Base-by-base conservation (phyloP, 2,888 invertebrate genomes). In the Napeogenes inachia region DNA sequence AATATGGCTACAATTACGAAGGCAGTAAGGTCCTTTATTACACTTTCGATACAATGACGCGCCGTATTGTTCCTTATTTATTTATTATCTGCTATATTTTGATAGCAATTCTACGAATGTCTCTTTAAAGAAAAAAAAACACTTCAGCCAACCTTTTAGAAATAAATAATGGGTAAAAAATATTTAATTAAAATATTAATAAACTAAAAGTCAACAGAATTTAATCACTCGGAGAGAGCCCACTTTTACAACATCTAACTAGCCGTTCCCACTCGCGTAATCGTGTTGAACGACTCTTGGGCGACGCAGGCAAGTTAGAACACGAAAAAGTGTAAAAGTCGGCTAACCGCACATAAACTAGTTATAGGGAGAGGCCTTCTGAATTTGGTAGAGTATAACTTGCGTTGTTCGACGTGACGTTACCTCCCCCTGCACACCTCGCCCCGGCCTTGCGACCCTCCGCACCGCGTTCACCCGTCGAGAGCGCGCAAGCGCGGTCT, bases 341-440 rank as follows among this genome's bases (percentile, higher is more conserved):
- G 66, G 46, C 56, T 56, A 65, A 62, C 53, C 64, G 63, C 68
- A 65, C 66, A 59, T 59, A 54, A 57, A 59, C 57, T 60, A 71
- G 70, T 66, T 57, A 59, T 57, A 59, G 54, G 60, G 68, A 63
- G 68, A 5, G 30, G 67, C 61, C 81, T 82, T 75, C 74, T 81
- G 67, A 78, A 87, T 78, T 85, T 81, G 70, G 84, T 71, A 75
- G 86, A 66, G 72, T 89, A 78, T 75, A 68, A 75, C 74, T 79
- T 85, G 84, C 85, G 88, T 87, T 87, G 87, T 89, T 88, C 88
- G 87, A 85, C 84, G 82, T 89, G 87, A 89, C 86, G 85, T 87
- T 79, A 79, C 82, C 81, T 73, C 81, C 72, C 84, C 82, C 84
- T 81, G 75, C 80, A 38, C 78, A 66, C 84, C 79, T 77, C 86